Evolutionary conservation across 2,888 invertebrate genomes (phyloP), one percentile per base, ranked within the genome.

Genomic region (Apamea monoglypha): DNA sequence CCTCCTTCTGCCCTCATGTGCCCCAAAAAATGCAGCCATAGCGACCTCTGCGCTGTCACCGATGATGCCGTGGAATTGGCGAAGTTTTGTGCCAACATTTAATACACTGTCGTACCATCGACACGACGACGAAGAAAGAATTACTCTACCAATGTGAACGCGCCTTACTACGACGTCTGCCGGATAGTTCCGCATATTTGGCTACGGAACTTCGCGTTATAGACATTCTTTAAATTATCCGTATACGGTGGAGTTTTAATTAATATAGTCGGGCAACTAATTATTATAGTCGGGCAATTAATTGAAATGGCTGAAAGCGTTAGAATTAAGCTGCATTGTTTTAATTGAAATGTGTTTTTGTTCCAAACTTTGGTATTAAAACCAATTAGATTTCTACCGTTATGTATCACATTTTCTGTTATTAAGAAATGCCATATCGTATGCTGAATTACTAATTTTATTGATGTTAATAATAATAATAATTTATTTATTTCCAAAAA

Each of bases 141-240:
- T 61, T 0, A n/a, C 56, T 82, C 56, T 10, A 25, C 40, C 40
- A 68, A 68, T 56, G 40, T 76, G 16, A 68, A 59, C 18, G 29
- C 14, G 3, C 50, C 68, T 44, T 64, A 47, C 18, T 40, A 32
- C 53, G 63, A 18, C n/a, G 64, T n/a, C 66, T 71, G n/a, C 56
- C 53, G 6, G 44, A 79, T 73, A 76, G 79, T 85, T 83, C 74
- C 75, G 70, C 84, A 85, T 87, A 87, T 87, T 87, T 87, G 64
- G 53, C 63, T 36, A 40, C 47, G 47, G 32, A 63, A 67, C 64
- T 83, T 56, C n/a, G 14, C 25, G 61, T 47, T 70, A 66, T 40
- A 76, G 73, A 79, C 80, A 86, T 84, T 83, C 84, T 85, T 83
- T 47, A 71, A 76, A 87, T 80, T 69, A 59, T 79, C 16, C 63